phyloP scores from a whole-genome alignment of 2,888 invertebrate genomes.

The Lasiommata megera region DNA sequence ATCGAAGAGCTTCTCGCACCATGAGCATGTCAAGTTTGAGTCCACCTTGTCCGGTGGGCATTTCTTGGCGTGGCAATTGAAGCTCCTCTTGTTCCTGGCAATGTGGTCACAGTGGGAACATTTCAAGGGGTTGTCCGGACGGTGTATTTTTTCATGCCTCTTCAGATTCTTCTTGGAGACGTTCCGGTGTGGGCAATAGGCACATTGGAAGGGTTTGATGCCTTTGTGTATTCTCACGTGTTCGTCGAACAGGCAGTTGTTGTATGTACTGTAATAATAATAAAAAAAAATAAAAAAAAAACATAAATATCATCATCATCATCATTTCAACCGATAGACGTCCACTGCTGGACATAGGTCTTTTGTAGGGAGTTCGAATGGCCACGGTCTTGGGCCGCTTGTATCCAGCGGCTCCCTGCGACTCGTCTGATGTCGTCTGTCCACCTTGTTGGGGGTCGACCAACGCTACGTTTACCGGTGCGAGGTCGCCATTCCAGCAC shows the following conservation, averaged over 20 bases:
- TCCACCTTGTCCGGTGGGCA: conserved; percentile 19
- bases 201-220: conserved; percentile 65
- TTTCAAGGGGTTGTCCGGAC: conserved; percentile 54
- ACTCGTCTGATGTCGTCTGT: no score
- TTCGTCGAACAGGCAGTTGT: conserved; percentile 59
- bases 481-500: no score
- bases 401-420: no score
- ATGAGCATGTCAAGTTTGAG: conserved; percentile 17
- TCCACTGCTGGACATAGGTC: no score
- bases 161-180: conserved; percentile 66
- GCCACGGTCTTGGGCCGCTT: no score
- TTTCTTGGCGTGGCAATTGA: conserved; percentile 42
- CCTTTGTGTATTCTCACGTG: conserved; percentile 63
- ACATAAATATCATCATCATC: no score
- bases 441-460: no score
- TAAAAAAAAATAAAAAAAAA: neutral
- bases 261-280: conserved; percentile 46
- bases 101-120: conserved; percentile 53
- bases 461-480: no score
- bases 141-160: conserved; percentile 59
- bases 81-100: conserved; percentile 42
- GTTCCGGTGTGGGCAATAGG: conserved; percentile 54
- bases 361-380: no score
- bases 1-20: conserved; percentile 24
- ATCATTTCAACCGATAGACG: no score